These are phyloP conservation scores for Hylaea fasciaria DNA, from an alignment of 2,888 invertebrate species.

Conservation along the genomic window DNA sequence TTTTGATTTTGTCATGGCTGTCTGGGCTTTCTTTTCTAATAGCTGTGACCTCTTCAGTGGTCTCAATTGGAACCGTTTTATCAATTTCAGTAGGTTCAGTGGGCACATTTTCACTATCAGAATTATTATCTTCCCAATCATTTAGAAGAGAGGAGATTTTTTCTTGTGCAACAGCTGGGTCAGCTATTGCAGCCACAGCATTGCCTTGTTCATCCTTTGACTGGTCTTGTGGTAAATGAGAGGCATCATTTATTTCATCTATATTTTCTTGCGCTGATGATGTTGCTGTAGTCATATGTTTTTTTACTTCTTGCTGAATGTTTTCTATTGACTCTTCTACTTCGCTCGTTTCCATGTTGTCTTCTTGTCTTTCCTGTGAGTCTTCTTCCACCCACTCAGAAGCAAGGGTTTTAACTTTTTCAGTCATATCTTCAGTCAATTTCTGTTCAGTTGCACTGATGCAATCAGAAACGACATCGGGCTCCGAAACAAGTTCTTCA, in stretches of 20 bases:
- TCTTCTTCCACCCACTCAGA: slow-evolving; percentile 75
- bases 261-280: slow-evolving; percentile 5
- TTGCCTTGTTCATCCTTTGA: slow-evolving; percentile 42
- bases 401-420: slow-evolving; percentile 61
- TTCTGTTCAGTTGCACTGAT: slow-evolving; percentile 1
- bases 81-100: slow-evolving; percentile 21
- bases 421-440: slow-evolving; percentile 35
- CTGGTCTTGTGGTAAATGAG: slow-evolving; percentile 44
- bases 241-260: slow-evolving; percentile 9
- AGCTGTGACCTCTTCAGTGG: slow-evolving; percentile 11
- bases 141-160: slow-evolving; percentile 76
- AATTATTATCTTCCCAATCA: slow-evolving; percentile 73
- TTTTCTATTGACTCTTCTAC: slow-evolving; percentile 80
- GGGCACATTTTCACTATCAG: slow-evolving; percentile 33
- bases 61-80: slow-evolving; percentile 30
- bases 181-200: slow-evolving; percentile 15
- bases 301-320: slow-evolving; percentile 78
- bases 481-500: slow-evolving; percentile 41
- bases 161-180: slow-evolving; percentile 47
- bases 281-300: slow-evolving; percentile 49
- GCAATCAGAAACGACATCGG: neutral
- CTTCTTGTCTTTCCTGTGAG: slow-evolving; percentile 1
- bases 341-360: slow-evolving; percentile 55
- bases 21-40: slow-evolving; percentile 33
- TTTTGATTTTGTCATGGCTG: slow-evolving; percentile 73